Evolutionary conservation across 2,888 invertebrate species (phyloP), one percentile per base, ranked within the genome.

Genomic region (Drosophila dives): DNA sequence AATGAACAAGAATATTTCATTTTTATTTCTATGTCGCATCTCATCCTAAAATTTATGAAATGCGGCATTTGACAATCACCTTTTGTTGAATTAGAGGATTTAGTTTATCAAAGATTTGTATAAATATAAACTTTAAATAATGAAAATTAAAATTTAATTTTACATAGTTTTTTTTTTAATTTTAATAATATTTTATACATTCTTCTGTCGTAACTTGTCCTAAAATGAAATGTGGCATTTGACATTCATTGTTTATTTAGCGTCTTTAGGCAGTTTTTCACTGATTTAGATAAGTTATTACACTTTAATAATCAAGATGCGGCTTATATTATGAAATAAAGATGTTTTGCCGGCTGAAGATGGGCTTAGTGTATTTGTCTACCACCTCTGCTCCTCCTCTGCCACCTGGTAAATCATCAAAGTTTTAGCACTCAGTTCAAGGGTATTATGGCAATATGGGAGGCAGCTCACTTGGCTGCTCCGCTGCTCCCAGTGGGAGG

Each of bases 401-500:
- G 29, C 29, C 36, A 54, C 6, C 45, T 26, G 17, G n/a, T 8
- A n/a, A 11, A n/a, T 32, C 32, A 29, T 10, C 32, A 8, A 11
- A 29, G 33, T 33, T 53, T 10, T 10, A 15, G 45, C 20, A 33
- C 15, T 10, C 3, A 0, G 15, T 33, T 64, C 33, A 29, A 69
- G 68, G 45, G 69, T 71, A 79, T 64, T 40, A 26, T 26, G 62
- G 51, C 69, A 74, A 62, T 74, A 45, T 63, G 51, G 38, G 6
- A 60, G 40, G 26, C 40, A 40, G 62, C 34, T 59, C 56, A 48
- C 50, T 73, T 56, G 56, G 26, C 45, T 53, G 60, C 69, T 48
- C 74, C n/a, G 26, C 45, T 53, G 60, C 69, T 48, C 74, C n/a
- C 86, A 80, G 83, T 78, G 53, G 73, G 89, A 29, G 60, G 65